Evolutionary conservation across 2,888 invertebrate genomes (phyloP).

Genomic region (Entomobrya multifasciata): DNA sequence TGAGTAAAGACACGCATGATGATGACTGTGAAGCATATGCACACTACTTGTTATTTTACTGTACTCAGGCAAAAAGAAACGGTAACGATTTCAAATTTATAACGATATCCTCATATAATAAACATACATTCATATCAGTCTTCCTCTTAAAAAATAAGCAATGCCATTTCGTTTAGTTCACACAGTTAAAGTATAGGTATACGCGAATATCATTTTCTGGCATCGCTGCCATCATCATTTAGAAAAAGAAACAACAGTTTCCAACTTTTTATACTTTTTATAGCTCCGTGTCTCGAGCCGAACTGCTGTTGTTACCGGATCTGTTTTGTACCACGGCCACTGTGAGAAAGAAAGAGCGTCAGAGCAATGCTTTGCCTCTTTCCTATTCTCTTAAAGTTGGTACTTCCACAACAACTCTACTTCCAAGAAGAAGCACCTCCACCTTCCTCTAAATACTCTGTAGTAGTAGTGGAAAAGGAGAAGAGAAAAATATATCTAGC

Average conservation of each 20-base stretch:
- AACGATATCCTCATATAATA: no score
- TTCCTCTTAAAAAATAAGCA: conserved; percentile 10
- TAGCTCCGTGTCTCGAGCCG: conserved; percentile 25
- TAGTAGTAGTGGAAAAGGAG: no score
- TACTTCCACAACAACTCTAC: conserved; percentile 20
- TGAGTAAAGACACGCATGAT: conserved; percentile 15
- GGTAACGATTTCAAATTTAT: no score
- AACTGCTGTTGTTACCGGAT: conserved; percentile 14
- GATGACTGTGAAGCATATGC: neutral
- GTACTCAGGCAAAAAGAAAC: no score
- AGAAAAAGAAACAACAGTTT: neutral
- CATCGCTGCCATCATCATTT: conserved; percentile 43
- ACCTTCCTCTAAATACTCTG: neutral
- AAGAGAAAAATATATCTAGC: neutral
- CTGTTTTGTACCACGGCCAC: no score
- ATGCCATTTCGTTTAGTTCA: conserved; percentile 35
- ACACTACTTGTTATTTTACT: no score
- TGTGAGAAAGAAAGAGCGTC: neutral
- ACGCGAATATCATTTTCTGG: conserved; percentile 17
- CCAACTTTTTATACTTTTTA: conserved; percentile 12
- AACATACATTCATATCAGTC: neutral
- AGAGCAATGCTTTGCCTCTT: conserved; percentile 1
- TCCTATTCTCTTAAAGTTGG: neutral
- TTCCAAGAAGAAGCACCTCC: no score
- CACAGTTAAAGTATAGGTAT: conserved; percentile 33